phyloP scores from a whole-genome alignment of 2,888 invertebrate genomes.

The Calameuta pallipes region DNA sequence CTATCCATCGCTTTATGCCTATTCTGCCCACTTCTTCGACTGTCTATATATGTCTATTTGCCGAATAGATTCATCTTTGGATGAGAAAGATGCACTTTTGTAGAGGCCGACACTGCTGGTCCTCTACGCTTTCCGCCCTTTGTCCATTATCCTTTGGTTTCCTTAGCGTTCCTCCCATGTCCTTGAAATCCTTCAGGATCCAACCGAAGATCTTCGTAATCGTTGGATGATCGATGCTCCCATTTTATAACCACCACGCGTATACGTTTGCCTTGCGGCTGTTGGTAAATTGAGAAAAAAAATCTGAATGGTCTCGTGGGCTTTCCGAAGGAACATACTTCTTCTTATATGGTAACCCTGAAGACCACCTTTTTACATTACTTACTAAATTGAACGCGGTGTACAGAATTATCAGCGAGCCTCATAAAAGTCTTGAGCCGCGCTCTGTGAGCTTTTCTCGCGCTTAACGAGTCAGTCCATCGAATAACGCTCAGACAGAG shows the following conservation, averaged over 20 bases:
- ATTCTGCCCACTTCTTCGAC: constrained; percentile 34
- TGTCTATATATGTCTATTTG: constrained; percentile 44
- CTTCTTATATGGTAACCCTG: neutral
- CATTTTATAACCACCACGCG: neutral
- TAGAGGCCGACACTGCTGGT: constrained; percentile 26
- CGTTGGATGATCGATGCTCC: neutral
- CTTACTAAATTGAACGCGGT: neutral
- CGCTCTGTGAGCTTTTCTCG: too few relatives aligned
- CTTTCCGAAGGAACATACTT: neutral
- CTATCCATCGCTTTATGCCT: constrained; percentile 41
- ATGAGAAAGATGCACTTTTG: constrained; percentile 55
- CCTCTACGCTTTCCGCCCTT: constrained; percentile 12
- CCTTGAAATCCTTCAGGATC: neutral
- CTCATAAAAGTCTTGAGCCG: too few relatives aligned
- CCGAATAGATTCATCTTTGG: constrained; percentile 55
- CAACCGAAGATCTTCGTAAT: neutral
- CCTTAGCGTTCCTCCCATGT: neutral
- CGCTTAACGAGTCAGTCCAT: too few relatives aligned
- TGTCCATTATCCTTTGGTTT: constrained; percentile 9
- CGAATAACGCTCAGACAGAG: too few relatives aligned
- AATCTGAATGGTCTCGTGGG: neutral
- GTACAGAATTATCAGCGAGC: neutral
- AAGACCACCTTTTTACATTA: neutral
- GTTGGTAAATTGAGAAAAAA: neutral
- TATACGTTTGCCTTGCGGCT: neutral